Base-by-base conservation (phyloP, 2,888 invertebrate species). In the Pachymerium ferrugineum region DNA sequence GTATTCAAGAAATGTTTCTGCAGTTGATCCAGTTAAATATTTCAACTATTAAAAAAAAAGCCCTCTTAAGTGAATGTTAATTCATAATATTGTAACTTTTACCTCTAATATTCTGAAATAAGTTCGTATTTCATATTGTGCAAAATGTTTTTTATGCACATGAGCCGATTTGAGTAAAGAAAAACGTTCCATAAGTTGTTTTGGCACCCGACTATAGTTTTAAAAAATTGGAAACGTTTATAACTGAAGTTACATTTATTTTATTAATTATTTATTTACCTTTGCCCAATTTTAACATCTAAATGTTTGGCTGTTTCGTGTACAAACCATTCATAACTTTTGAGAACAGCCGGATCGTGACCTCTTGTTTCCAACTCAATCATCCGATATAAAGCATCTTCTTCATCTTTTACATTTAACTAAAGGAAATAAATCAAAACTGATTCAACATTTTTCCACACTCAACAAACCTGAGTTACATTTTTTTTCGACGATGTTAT, bases 101-200 rank as follows among this genome's bases (percentile, higher is more conserved):
- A 74, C 75, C 79, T 91, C 89, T 80, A 97, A 85, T 79, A 91
- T 90, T 76, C 90, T 88, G 82, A 90, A 97, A 83, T 97, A 92
- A 2, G 98, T 98, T 78, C 98, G 87, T 19, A 91, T 88, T 85
- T 99, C 99, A 83, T 99, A 99, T 80, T 98, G 97, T 0, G 94
- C 94, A 80, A 90, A 87, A 83, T 97, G 95, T 80, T 97, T 97
- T 82, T 95, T 95, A 81, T 91, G 90, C 78, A 94, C 90, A 81
- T 93, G 93, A 35, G 92, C 92, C 67, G 93, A 92, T 81, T 92
- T 92, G 4, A 97, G 85, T 10, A 97, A 84, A 0, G 93, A 93
- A 80, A 89, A 87, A 73, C 93, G 87, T 77, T 91, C 88, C 79
- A 92, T 89, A 74, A 87, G 84, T 84, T 90, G 92, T 70, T 87